Evolutionary conservation across 1,140 invertebrate genomes (phyloP).

Genomic region (Zaprionus capensis): DNA sequence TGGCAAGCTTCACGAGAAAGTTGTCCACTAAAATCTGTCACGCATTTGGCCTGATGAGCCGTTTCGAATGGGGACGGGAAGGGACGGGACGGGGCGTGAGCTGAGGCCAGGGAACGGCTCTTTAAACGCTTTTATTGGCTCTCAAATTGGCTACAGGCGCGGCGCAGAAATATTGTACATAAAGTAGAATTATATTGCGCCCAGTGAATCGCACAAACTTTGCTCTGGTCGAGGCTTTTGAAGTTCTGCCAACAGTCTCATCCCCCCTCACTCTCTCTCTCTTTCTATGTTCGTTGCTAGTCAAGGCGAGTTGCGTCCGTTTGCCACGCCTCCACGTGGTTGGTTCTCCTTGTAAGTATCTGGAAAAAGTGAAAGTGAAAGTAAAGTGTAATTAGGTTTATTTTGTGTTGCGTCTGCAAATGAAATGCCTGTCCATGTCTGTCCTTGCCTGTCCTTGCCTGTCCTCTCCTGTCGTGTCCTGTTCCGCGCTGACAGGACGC

Average conservation of each 20-base stretch:
- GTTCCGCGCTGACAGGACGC: slow-evolving; percentile 11
- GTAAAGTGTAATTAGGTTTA: slow-evolving; percentile 79
- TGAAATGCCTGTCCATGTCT: slow-evolving; percentile 55
- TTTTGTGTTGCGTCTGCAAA: slow-evolving; percentile 77
- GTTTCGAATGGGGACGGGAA: neutral
- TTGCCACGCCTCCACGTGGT: neutral
- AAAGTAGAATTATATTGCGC: slow-evolving; percentile 54
- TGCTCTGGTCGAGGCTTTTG: slow-evolving; percentile 39
- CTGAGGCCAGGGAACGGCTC: slow-evolving; percentile 23
- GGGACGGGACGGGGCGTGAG: neutral
- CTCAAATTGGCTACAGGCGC: slow-evolving; percentile 69
- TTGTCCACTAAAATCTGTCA: slow-evolving; percentile 48
- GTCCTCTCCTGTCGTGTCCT: neutral
- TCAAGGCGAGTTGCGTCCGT: slow-evolving; percentile 3
- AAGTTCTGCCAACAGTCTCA: slow-evolving; percentile 10
- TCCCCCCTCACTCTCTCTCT: neutral
- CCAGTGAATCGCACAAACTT: slow-evolving; percentile 38
- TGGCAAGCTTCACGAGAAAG: slow-evolving; percentile 1
- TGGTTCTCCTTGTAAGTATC: slow-evolving; percentile 28
- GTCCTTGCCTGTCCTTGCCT: neutral
- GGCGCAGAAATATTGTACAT: slow-evolving; percentile 52
- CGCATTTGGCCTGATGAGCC: slow-evolving; percentile 35
- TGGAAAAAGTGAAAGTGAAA: slow-evolving; percentile 64
- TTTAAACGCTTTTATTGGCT: slow-evolving; percentile 77
- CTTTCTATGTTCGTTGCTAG: neutral